A percentile compares a stretch with the other conserved stretches of the same genome.
Evolutionary conservation across 53 echinoderm and acorn worm genomes (phyloP).

Genomic region (Arbacia lixula): DNA sequence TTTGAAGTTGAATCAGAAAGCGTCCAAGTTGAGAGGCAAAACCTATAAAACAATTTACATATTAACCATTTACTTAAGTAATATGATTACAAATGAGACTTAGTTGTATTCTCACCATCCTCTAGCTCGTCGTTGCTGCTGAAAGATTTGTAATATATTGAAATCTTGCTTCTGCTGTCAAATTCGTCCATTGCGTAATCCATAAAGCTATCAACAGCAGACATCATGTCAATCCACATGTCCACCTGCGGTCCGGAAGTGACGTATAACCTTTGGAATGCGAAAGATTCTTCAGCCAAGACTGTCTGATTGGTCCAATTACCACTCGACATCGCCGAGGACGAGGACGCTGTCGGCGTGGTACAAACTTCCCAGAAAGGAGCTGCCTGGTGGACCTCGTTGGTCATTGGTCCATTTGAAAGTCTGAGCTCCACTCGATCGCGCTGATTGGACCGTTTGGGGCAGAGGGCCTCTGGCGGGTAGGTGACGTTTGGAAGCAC

Average conservation of each 20-base stretch:
- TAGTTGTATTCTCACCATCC: conserved; percentile 51
- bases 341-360: neutral
- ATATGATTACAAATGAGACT: too few relatives aligned
- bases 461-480: conserved; percentile 3
- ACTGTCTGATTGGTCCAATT: conserved; percentile 40
- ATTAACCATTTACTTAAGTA: too few relatives aligned
- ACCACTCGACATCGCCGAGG: neutral
- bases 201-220: conserved; percentile 31
- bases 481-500: conserved; percentile 57
- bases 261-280: conserved; percentile 49
- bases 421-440: conserved; percentile 49
- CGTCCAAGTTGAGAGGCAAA: too few relatives aligned
- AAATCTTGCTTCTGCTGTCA: conserved; percentile 35
- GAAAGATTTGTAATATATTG: conserved; percentile 57
- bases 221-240: conserved; percentile 3
- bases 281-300: conserved; percentile 21
- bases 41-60: too few relatives aligned
- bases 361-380: conserved; percentile 30
- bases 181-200: conserved; percentile 3
- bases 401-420: conserved; percentile 40
- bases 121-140: conserved; percentile 40
- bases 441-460: conserved; percentile 9
- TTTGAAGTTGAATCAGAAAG: too few relatives aligned
- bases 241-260: conserved; percentile 26
- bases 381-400: conserved; percentile 22